phyloP scores from a whole-genome alignment of 2,113 vertebrate species.

The Manacus vitellinus region DNA sequence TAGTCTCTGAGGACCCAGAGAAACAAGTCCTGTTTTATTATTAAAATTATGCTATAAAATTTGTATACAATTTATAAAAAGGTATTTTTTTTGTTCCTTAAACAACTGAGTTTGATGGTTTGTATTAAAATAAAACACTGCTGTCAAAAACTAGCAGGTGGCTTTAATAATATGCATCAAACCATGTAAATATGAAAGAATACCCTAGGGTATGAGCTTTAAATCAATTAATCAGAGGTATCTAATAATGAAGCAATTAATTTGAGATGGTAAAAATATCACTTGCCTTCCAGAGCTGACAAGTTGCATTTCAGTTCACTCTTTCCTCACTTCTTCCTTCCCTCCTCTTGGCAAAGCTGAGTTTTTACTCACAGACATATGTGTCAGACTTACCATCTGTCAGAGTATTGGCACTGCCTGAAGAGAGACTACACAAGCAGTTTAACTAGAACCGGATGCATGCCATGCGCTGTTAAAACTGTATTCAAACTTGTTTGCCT shows the following conservation, averaged over 20 bases:
- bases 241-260: slow-evolving; percentile 42
- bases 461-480: neutral
- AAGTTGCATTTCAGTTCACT: slow-evolving; percentile 9
- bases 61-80: neutral
- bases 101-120: neutral
- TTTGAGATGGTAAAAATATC: neutral
- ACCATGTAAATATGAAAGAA: neutral
- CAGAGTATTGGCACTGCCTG: neutral
- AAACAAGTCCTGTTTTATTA: neutral
- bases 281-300: neutral
- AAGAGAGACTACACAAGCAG: neutral
- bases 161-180: neutral
- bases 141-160: neutral
- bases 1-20: neutral
- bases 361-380: neutral
- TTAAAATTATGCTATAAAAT: neutral
- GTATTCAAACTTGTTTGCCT: neutral
- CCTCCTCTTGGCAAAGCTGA: neutral
- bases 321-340: neutral
- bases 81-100: neutral
- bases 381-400: slow-evolving; percentile 24
- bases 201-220: neutral
- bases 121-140: neutral
- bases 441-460: neutral
- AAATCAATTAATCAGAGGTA: slow-evolving; percentile 24